Conservation (phyloP, 2,888 invertebrate species). For the Eristalis pertinax region DNA sequence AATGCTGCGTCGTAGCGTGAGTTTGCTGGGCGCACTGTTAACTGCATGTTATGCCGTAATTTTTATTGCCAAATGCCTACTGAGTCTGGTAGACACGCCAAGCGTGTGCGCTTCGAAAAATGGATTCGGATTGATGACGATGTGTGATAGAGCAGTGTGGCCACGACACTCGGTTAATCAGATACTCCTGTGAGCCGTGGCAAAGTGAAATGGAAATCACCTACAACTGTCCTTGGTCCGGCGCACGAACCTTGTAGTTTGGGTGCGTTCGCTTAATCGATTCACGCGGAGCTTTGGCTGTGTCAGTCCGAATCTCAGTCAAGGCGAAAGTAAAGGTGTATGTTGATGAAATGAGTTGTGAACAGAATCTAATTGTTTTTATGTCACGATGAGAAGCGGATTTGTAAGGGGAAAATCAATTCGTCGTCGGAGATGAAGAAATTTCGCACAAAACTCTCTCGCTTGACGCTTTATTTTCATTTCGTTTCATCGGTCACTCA, state of each 20-base stretch:
- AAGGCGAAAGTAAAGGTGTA: constrained; percentile 52
- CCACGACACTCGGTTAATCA: constrained; percentile 65
- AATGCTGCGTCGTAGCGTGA: constrained; percentile 47
- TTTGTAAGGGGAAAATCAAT: constrained; percentile 12
- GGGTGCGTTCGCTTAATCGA: constrained; percentile 44
- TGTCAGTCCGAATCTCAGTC: constrained; percentile 32
- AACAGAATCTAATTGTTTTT: constrained; percentile 35
- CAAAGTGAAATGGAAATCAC: constrained; percentile 53
- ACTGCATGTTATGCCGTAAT: constrained; percentile 69
- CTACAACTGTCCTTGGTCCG: neutral
- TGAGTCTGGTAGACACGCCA: constrained; percentile 47
- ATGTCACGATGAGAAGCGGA: constrained; percentile 9
- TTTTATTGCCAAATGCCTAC: constrained; percentile 67
- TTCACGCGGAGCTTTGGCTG: constrained; percentile 34
- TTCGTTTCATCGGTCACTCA: neutral
- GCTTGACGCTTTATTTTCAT: neutral
- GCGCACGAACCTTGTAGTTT: too few relatives aligned
- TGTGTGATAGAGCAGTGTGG: constrained; percentile 60
- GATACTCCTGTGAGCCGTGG: constrained; percentile 13
- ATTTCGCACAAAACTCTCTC: neutral
- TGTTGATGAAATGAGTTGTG: constrained; percentile 17
- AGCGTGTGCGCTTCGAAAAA: constrained; percentile 39
- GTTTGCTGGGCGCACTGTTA: constrained; percentile 64
- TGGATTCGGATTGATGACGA: constrained; percentile 52
- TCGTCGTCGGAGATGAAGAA: constrained; percentile 7